Evolutionary conservation across 2,888 invertebrate species (phyloP), one percentile per base, ranked within the genome.

Genomic region (Caenorhabditis auriculariae): DNA sequence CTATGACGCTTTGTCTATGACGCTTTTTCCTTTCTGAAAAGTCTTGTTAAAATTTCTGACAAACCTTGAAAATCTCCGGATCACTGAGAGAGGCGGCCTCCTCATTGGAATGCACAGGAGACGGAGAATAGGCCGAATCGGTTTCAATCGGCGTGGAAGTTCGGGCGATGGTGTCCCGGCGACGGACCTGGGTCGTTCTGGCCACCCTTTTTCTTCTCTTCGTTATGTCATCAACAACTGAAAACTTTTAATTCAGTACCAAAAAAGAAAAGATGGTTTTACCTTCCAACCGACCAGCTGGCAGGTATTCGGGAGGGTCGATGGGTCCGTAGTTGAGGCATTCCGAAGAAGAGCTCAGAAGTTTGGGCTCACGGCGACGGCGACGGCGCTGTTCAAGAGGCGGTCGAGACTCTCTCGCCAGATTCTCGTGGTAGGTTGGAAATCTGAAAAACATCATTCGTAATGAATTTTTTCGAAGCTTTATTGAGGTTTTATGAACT

Each of bases 251-350:
- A 5, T 17, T 28, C 21, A 28, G 46, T 6, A 46, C 28, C 4
- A 23, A 9, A 26, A 9, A 23, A 9, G 7, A 19, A 27, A 24
- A 32, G 9, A 32, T 32, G n/a, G 35, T 12, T 17, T 50, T 41
- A 54, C 49, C 50, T 50, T 64, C 59, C 17, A 60, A 54, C 29
- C 61, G 42, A n/a, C 52, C 48, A n/a, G n/a, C n/a, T 1, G 69
- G 67, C 39, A 64, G 55, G 29, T 52, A 55, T 43, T 68, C 63
- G 15, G 71, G 71, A 39, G 72, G 72, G 38, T 74, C 72, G 47
- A 74, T 70, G 23, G 70, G 69, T 27, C 72, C 72, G 45, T 74
- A 72, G 45, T 76, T 62, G 28, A 75, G 62, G 41, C 72, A 74
- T 39, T 75, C 75, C 7, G 71, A 71, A 24, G 61, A 61, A 4